Evolutionary conservation across 2,888 invertebrate species (phyloP).

Genomic region (Petrophora chlorosata): DNA sequence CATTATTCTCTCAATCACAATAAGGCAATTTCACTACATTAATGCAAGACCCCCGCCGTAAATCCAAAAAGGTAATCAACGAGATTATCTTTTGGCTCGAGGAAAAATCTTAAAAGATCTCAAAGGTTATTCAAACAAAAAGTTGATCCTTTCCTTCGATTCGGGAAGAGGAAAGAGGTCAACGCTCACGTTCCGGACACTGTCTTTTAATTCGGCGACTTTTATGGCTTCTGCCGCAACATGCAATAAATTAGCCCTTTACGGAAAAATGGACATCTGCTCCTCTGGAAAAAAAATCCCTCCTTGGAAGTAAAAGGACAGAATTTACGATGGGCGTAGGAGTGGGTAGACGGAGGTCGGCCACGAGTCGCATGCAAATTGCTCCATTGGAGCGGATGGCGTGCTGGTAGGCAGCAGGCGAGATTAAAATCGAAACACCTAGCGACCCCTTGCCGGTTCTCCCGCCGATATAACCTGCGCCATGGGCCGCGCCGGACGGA

Average conservation of each 20-base stretch:
- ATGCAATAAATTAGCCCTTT: conserved; percentile 78
- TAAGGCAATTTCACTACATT: conserved; percentile 55
- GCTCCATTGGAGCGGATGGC: conserved; percentile 70
- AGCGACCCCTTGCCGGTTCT: conserved; percentile 45
- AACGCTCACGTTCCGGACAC: conserved; percentile 60
- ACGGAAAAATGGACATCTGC: conserved; percentile 79
- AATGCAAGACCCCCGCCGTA: conserved; percentile 36
- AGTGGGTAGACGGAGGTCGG: conserved; percentile 76
- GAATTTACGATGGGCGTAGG: conserved; percentile 80
- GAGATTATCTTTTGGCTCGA: conserved; percentile 33
- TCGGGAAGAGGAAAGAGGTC: conserved; percentile 51
- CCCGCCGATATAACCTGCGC: conserved; percentile 25
- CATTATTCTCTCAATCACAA: conserved; percentile 73
- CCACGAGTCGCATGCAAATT: conserved; percentile 81
- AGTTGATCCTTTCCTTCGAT: conserved; percentile 35
- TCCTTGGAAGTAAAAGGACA: conserved; percentile 78
- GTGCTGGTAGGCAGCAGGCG: conserved; percentile 55
- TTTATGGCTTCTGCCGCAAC: conserved; percentile 70
- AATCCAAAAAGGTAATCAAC: conserved; percentile 37
- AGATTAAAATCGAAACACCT: conserved; percentile 71
- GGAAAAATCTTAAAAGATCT: conserved; percentile 27
- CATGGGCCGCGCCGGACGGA: conserved; percentile 8
- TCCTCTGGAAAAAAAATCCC: conserved; percentile 69
- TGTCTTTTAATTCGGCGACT: conserved; percentile 70
- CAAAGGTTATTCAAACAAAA: conserved; percentile 40